Base-by-base conservation (phyloP, 2,888 invertebrate species). In the Danaus chrysippus region DNA sequence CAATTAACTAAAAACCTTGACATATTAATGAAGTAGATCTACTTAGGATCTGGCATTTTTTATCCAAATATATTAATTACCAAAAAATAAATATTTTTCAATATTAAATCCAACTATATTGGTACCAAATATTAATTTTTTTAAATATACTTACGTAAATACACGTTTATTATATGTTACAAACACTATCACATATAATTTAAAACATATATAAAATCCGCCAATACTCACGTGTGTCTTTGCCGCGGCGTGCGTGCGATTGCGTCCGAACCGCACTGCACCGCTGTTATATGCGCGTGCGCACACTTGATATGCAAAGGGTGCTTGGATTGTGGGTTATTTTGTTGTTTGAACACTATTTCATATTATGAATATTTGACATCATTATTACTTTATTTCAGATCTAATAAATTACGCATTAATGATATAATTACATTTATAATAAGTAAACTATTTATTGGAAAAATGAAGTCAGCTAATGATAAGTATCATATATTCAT, bases 201-300 rank as follows among this genome's bases (percentile, higher is more conserved):
- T 34, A 57, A 19, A 23, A 13, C 56, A 53, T 44, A 41, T 41
- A 42, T 11, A 19, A 13, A 41, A 54, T 42, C 42, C 42, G 46
- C 42, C 13, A 44, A 62, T 85, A 89, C 89, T 89, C 82, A 90
- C 88, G 77, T 78, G 76, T 76, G 75, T 75, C 75, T 72, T 70
- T 70, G 72, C 73, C 76, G 71, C 78, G 76, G 73, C 78, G 80
- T 75, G 78, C 78, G 80, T 82, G 76, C 78, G 86, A 82, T 80
- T 89, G 89, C 79, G 78, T 73, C 73, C 68, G 66, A 66, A 49
- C 61, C 70, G 17, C 71, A 70, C 68, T 79, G 86, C 81, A 77
- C 57, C 76, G 71, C 75, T 65, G 81, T 87, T 89, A 72, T 89
- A 89, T 85, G 87, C 84, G 83, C 79, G 42, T 61, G 77, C 83